Base-by-base conservation (phyloP, 2,113 vertebrate species). In the Cebus imitator region DNA sequence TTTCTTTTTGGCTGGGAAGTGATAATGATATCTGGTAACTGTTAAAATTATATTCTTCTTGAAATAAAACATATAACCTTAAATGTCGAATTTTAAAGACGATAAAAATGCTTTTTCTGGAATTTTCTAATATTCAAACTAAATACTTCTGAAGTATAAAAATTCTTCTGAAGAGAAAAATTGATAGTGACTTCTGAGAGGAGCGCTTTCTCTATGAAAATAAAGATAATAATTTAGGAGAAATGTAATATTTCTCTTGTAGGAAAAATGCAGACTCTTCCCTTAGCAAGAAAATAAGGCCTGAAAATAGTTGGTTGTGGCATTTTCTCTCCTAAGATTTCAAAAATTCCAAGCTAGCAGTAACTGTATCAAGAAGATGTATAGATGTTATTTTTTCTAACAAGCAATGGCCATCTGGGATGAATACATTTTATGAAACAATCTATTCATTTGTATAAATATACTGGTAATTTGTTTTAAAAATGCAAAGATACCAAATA, bases 71-170 rank as follows among this genome's bases (percentile, higher is more conserved):
- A 73, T 14, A 43, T 79, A 85, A 80, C 37, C 32, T 40, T 0
- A 80, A 94, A 85, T 40, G 81, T 61, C 37, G 73, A n/a, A 88
- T 84, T 91, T 92, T 96, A 88, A 25, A 84, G 45, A 79, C 66
- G 7, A 85, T 45, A 72, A 4, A 82, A 79, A 79, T 87, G 7
- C 17, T 66, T 70, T 96, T 66, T 50, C 81, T 87, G 37, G 25
- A 48, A 58, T 68, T 50, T 43, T 32, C 14, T 83, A 79, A 89
- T 50, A 66, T 13, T 75, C 70, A 76, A 96, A 66, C 32, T 81
- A 91, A 81, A 82, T 83, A 75, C 14, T 32, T 68, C 27, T 32
- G 18, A 91, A 82, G 8, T 76, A 91, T 68, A 72, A 91, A 91
- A 88, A 83, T 83, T 88, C 30, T 72, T 88, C 70, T 55, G 23